Conservation (phyloP, 2,797 vertebrate species). For the Myotis pilosus region DNA sequence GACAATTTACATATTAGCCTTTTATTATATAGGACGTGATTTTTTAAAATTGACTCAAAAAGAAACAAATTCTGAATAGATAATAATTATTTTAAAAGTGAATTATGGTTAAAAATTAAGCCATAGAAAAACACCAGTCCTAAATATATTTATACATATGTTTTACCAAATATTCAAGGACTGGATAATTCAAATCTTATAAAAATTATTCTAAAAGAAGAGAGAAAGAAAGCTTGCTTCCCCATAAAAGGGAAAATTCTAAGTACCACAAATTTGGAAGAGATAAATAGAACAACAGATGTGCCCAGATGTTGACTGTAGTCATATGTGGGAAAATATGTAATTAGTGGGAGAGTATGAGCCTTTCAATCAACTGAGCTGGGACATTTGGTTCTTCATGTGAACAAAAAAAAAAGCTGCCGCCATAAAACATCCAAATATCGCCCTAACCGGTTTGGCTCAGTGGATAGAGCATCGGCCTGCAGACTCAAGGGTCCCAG, state of each 20-base stretch:
- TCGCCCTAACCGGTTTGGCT: not conserved
- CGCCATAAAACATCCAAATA: not conserved
- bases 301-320: not conserved
- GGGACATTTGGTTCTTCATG: not conserved
- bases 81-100: not conserved
- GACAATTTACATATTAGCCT: no score
- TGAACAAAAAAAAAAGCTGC: not conserved
- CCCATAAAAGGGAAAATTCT: not conserved
- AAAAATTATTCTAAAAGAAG: slow-evolving; percentile 21
- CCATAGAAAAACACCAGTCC: not conserved
- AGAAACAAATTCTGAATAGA: slow-evolving; percentile 46
- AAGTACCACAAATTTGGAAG: not conserved
- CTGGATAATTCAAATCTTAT: not conserved
- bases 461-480: no score
- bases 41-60: slow-evolving; percentile 24
- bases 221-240: not conserved
- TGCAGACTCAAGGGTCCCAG: no score
- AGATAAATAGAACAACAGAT: not conserved
- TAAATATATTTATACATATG: not conserved
- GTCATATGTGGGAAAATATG: not conserved
- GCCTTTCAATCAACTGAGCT: not conserved
- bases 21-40: not conserved
- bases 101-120: slow-evolving; percentile 13
- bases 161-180: slow-evolving; percentile 1
- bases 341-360: not conserved